Base-by-base conservation (phyloP, 1,140 invertebrate genomes). In the Drosophila asahinai region DNA sequence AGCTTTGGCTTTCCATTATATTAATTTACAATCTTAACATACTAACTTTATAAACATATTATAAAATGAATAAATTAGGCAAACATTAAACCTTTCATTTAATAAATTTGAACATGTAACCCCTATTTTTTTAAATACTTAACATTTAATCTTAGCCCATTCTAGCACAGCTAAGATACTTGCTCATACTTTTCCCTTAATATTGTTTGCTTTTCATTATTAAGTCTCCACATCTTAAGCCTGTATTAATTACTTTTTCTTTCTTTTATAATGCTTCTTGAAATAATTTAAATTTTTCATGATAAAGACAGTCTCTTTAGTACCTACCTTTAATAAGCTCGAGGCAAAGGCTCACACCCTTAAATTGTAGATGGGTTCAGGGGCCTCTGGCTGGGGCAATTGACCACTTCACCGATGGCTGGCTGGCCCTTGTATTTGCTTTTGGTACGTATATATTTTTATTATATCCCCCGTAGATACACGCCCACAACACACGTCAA, bases 401-500 rank as follows among this genome's bases (percentile, higher is more conserved):
- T 51, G 66, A 67, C 40, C 60, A 49, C 40, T 55, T 63, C 30
- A 33, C 36, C 40, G 38, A 17, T 19, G 19, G 30, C 19, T 6
- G 14, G 17, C 42, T 15, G 51, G 33, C 25, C 25, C 54, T 54
- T 19, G n/a, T 78, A 43, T 58, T 77, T 77, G 68, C 67, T 67
- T 63, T 33, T 65, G 25, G 25, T 75, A 60, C 64, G 38, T 70
- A 49, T 79, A 42, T 77, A 64, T 62, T 80, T 74, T 61, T 70
- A 66, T 70, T 64, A 27, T 71, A 68, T 74, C 59, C 51, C 49
- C 47, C 58, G 55, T 40, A 45, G 73, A 49, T 66, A 54, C 47
- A 65, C 61, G 61, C 70, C 67, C 77, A 36, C 72, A 77, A 81
- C 77, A 86, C 77, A 89, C 83, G 81, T 73, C 83, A 86, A 86